These are phyloP conservation scores for Argya squamiceps DNA, from an alignment of 2,797 vertebrate species.

Conservation along the genomic window DNA sequence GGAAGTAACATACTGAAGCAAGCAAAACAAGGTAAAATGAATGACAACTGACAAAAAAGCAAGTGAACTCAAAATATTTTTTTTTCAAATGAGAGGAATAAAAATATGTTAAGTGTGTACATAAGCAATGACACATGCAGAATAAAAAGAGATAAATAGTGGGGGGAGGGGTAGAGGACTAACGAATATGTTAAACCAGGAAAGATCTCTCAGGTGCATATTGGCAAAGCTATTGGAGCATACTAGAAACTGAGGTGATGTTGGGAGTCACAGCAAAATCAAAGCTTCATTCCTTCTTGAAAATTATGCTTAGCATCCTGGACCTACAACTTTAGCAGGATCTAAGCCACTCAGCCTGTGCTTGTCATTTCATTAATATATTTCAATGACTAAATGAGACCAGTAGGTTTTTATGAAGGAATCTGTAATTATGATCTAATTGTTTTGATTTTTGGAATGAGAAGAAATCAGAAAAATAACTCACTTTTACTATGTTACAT, in stretches of 20 bases:
- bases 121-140: constrained; percentile 61
- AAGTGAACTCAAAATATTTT: constrained; percentile 69
- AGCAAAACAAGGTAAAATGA: constrained; percentile 75
- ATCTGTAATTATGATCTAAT: neutral
- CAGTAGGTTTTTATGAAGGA: neutral
- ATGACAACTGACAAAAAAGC: constrained; percentile 75
- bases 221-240: neutral
- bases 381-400: neutral
- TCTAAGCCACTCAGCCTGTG: neutral
- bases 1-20: constrained; percentile 72
- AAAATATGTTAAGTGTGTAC: constrained; percentile 71
- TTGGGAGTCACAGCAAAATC: neutral
- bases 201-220: constrained; percentile 7
- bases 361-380: constrained; percentile 1
- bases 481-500: neutral
- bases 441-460: neutral
- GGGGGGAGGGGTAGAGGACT: neutral
- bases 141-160: constrained; percentile 65
- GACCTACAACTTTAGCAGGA: neutral
- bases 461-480: neutral
- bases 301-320: neutral
- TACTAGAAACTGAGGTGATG: neutral
- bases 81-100: constrained; percentile 68
- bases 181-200: neutral
- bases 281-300: neutral